Evolutionary conservation across 2,113 vertebrate species (phyloP).

Genomic region (Pluvianellus socialis): DNA sequence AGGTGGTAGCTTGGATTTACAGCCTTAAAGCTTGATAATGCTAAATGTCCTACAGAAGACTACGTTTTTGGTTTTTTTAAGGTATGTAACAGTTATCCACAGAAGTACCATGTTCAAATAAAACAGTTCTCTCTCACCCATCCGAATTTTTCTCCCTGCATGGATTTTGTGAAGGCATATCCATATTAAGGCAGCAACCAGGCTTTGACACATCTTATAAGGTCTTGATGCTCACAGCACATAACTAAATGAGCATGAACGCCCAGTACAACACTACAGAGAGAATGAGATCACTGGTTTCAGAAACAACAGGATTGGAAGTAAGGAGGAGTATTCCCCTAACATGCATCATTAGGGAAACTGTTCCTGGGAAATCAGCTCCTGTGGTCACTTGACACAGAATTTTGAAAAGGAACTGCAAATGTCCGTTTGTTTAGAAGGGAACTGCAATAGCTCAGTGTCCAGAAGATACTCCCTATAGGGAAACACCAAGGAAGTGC

Average conservation of each 20-base stretch:
- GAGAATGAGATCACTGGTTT: background rate
- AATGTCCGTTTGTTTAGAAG: background rate
- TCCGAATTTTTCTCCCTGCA: background rate
- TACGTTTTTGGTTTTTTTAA: background rate
- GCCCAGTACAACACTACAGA: background rate
- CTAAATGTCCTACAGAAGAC: background rate
- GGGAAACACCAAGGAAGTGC: background rate
- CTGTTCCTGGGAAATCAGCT: background rate
- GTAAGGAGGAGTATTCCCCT: background rate
- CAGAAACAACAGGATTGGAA: constrained; percentile 9
- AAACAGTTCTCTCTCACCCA: background rate
- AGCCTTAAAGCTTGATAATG: background rate
- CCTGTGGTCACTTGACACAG: background rate
- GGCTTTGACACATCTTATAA: background rate
- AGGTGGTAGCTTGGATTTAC: background rate
- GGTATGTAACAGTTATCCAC: background rate
- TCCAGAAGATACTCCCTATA: background rate
- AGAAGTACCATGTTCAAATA: background rate
- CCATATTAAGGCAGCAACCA: background rate
- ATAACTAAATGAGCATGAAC: background rate
- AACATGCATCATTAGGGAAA: background rate
- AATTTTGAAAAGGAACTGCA: background rate
- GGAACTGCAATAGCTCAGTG: background rate
- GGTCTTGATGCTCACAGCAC: background rate
- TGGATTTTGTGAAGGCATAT: background rate